These are phyloP conservation scores for Fabriciana adippe DNA, from an alignment of 2,888 invertebrate species.

Conservation along the genomic window DNA sequence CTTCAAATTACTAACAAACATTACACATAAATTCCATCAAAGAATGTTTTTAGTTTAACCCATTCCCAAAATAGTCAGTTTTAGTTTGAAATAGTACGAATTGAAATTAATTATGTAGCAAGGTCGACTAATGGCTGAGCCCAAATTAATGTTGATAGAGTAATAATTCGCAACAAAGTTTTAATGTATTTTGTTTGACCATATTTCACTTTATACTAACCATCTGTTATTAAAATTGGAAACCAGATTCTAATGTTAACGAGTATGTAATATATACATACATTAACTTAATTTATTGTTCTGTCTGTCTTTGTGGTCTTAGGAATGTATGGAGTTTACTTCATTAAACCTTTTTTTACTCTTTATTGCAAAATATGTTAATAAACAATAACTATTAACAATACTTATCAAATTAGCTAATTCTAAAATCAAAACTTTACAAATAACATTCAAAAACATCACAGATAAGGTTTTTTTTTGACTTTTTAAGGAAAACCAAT, in stretches of 20 bases:
- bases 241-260: conserved; percentile 13
- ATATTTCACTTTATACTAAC: conserved; percentile 45
- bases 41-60: background rate
- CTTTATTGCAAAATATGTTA: no score
- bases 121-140: conserved; percentile 54
- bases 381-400: no score
- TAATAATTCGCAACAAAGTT: conserved; percentile 56
- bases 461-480: no score
- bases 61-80: conserved; percentile 20
- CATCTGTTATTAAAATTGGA: conserved; percentile 23
- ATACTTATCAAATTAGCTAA: no score
- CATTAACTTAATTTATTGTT: background rate
- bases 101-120: conserved; percentile 61
- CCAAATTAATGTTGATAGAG: conserved; percentile 57
- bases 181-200: conserved; percentile 51
- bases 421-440: no score
- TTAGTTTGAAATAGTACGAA: conserved; percentile 33
- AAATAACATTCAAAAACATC: no score
- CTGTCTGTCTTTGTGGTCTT: background rate
- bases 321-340: no score
- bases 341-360: no score
- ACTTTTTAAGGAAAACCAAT: no score
- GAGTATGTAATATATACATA: conserved; percentile 7
- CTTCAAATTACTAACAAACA: no score
- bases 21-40: no score